Conservation (phyloP, 2,888 invertebrate species). For the Dilophus febrilis region DNA sequence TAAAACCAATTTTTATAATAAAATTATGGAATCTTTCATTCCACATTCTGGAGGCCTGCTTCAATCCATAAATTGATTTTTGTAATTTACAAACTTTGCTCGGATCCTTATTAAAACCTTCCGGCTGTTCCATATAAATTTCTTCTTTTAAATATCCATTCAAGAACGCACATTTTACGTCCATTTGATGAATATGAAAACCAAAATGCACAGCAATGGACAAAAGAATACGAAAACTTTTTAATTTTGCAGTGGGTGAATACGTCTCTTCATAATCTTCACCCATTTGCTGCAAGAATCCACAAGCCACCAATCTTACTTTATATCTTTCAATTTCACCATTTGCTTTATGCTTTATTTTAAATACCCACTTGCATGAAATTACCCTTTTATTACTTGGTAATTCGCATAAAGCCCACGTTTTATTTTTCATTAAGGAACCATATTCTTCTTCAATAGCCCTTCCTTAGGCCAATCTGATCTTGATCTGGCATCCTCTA, state of each 20-base stretch:
- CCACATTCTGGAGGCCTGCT: slow-evolving; percentile 12
- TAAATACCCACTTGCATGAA: too few relatives aligned
- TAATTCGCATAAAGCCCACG: too few relatives aligned
- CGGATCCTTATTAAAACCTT: slow-evolving; percentile 11
- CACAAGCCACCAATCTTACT: slow-evolving; percentile 10
- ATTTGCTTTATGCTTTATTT: too few relatives aligned
- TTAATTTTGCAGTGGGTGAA: slow-evolving; percentile 11
- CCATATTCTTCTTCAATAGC: slow-evolving; percentile 15
- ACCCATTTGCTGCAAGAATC: slow-evolving; percentile 9
- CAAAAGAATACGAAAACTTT: slow-evolving; percentile 9
- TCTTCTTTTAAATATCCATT: slow-evolving; percentile 3
- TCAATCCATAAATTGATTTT: slow-evolving; percentile 9
- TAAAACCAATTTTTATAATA: slow-evolving; percentile 7
- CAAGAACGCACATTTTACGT: slow-evolving; percentile 4
- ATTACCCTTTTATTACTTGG: too few relatives aligned
- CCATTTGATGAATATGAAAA: slow-evolving; percentile 7
- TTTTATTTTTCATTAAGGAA: slow-evolving; percentile 11
- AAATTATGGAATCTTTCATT: slow-evolving; percentile 7
- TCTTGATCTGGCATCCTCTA: slow-evolving; percentile 5
- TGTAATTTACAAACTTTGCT: slow-evolving; percentile 7
- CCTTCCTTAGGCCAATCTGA: slow-evolving; percentile 8
- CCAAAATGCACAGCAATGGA: slow-evolving; percentile 10
- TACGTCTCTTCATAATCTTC: slow-evolving; percentile 9
- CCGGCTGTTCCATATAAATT: slow-evolving; percentile 3
- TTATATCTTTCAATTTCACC: slow-evolving; percentile 8